These are phyloP conservation scores for Clarias laeviceps DNA, from an alignment of 2,797 vertebrate genomes.

Conservation along the genomic window DNA sequence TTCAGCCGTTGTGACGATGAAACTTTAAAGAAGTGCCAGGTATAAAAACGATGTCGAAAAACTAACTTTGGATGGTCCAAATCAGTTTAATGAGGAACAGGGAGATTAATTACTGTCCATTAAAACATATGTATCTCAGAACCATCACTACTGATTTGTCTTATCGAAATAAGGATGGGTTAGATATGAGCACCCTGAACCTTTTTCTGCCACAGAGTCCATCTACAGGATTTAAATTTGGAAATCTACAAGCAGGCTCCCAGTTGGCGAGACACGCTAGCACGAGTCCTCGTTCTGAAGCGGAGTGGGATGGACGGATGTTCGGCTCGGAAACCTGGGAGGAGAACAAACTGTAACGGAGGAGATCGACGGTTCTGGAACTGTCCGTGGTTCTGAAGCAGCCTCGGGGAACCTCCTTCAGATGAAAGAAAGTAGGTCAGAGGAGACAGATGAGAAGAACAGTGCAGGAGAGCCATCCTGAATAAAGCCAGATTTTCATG, in stretches of 20 bases:
- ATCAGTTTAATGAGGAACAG: neutral
- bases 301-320: constrained; percentile 8
- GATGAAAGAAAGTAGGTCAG: constrained; percentile 54
- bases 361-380: constrained; percentile 1
- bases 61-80: neutral
- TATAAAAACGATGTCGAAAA: neutral
- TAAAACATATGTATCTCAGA: constrained; percentile 13
- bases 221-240: neutral
- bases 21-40: neutral
- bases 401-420: constrained; percentile 43
- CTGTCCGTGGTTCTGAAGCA: constrained; percentile 45
- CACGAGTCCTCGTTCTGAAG: constrained; percentile 15
- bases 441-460: constrained; percentile 32
- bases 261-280: neutral
- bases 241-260: neutral
- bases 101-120: constrained; percentile 13
- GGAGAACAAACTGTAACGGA: neutral
- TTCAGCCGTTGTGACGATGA: neutral
- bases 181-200: neutral
- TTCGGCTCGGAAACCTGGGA: constrained; percentile 18
- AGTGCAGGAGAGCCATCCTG: neutral
- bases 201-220: neutral
- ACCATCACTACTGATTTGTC: constrained; percentile 13
- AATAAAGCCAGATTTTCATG: neutral
- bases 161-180: neutral